Base-by-base conservation (phyloP, 2,888 invertebrate species). In the Lasioglossum zephyrum region DNA sequence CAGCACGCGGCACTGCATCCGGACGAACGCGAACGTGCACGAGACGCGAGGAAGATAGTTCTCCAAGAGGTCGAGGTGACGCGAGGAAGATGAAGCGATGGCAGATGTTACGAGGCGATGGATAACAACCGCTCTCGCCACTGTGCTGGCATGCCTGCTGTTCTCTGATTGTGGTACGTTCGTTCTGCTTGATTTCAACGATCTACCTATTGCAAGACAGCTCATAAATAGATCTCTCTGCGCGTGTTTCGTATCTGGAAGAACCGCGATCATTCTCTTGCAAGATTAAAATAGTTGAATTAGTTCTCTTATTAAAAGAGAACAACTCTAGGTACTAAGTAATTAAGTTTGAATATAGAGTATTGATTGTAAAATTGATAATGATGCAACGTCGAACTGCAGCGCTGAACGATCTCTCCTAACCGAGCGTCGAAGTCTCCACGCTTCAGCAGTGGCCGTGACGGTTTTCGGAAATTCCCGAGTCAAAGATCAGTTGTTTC, bases 81-180 rank as follows among this genome's bases (percentile, higher is more conserved):
- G 16, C 18, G 9, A 73, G 84, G 78, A 92, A 90, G 63, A 91
- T 90, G 89, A 90, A 88, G 90, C 81, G 87, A 92, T 92, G 92
- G 92, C 90, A 88, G 85, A 86, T 88, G 89, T 89, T 84, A 88
- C 85, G 84, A 91, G 77, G 87, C 87, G 75, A 79, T 85, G 85
- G 85, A 85, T 86, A 87, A 84, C 86, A 76, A 79, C 73, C 73
- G 78, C 74, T 73, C 49, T 90, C 41, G 77, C 86, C 85, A 88
- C 84, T 70, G 41, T 87, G 73, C 36, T 87, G 75, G 81, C 79
- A 87, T 89, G 79, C 22, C 36, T 89, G 47, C 74, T 90, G 36
- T 72, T 90, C 16, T 73, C 86, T 49, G 70, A 18, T 26, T 73
- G 39, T 26, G 91, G 92, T 92, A 88, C 73, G 88, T 89, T 57